A percentile compares a stretch with the other conserved stretches of the same genome.
These are phyloP conservation scores for Dynastes grantii DNA, from an alignment of 2,888 invertebrate genomes.

Conservation along the genomic window DNA sequence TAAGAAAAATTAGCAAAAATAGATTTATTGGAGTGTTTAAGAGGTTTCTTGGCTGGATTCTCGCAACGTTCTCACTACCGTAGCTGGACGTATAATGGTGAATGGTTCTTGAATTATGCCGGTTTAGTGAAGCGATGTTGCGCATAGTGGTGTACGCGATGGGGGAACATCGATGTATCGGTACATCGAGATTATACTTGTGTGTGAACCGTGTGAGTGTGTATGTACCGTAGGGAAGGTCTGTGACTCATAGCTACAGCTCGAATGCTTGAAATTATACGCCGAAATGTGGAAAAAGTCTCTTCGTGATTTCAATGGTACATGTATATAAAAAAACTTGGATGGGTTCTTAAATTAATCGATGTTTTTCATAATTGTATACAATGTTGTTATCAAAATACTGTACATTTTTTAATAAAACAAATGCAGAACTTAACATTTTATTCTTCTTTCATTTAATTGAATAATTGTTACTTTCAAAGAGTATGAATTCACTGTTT, in stretches of 20 bases:
- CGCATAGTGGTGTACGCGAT: conserved; percentile 9
- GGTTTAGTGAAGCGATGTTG: conserved; percentile 39
- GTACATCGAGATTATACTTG: neutral
- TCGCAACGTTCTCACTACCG: conserved; percentile 35
- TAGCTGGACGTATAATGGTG: conserved; percentile 44
- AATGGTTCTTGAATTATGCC: conserved; percentile 38
- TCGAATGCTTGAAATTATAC: conserved; percentile 30
- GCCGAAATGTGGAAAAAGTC: neutral
- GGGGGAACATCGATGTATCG: conserved; percentile 33
- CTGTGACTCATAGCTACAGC: conserved; percentile 25
- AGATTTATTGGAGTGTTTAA: conserved; percentile 1
- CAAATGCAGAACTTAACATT: no score
- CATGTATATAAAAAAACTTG: no score
- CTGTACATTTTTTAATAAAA: no score
- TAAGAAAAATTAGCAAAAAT: conserved; percentile 30
- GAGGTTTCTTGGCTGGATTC: conserved; percentile 24
- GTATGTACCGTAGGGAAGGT: conserved; percentile 33
- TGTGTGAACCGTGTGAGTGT: neutral
- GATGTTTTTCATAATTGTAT: no score
- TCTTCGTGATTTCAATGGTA: conserved; percentile 2
- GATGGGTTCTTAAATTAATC: no score
- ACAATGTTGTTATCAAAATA: no score
- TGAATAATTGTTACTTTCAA: no score
- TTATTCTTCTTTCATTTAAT: no score
- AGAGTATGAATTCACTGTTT: no score